These are phyloP conservation scores for Avahi laniger DNA, from an alignment of 2,797 vertebrate species.

Conservation along the genomic window DNA sequence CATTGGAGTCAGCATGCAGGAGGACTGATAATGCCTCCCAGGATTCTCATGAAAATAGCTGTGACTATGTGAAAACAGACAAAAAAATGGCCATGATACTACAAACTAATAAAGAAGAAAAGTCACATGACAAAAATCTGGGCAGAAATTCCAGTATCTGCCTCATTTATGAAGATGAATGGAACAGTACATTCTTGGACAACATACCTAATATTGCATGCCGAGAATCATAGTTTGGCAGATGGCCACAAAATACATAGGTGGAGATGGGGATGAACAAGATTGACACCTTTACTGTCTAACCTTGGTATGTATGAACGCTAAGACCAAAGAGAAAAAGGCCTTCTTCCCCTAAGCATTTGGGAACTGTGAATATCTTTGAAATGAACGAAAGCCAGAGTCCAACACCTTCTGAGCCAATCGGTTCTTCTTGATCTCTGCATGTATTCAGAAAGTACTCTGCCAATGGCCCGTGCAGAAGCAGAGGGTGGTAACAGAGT, in stretches of 20 bases:
- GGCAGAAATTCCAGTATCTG: conserved; percentile 58
- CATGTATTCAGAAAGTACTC: neutral
- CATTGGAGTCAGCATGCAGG: neutral
- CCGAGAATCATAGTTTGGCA: conserved; percentile 5
- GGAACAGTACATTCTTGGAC: conserved; percentile 23
- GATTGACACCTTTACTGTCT: neutral
- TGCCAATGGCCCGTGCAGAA: neutral
- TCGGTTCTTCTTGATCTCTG: neutral
- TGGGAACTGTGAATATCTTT: neutral
- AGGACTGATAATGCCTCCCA: neutral
- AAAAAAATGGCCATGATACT: neutral
- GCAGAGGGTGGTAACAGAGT: neutral
- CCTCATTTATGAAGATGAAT: conserved; percentile 46
- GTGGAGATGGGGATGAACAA: neutral
- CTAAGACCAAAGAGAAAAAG: neutral
- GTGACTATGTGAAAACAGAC: neutral
- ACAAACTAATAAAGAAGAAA: conserved; percentile 48
- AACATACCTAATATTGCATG: neutral
- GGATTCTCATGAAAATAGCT: conserved; percentile 34
- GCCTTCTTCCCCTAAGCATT: neutral
- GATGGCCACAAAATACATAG: neutral
- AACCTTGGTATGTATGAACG: neutral
- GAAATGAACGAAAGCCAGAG: neutral
- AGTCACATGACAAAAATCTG: neutral
- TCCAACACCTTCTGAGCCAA: neutral